Percentiles rank a stretch among this genome's conserved stretches.
Evolutionary conservation across 2,888 invertebrate species (phyloP).

Genomic region (Lysandra bellargus): DNA sequence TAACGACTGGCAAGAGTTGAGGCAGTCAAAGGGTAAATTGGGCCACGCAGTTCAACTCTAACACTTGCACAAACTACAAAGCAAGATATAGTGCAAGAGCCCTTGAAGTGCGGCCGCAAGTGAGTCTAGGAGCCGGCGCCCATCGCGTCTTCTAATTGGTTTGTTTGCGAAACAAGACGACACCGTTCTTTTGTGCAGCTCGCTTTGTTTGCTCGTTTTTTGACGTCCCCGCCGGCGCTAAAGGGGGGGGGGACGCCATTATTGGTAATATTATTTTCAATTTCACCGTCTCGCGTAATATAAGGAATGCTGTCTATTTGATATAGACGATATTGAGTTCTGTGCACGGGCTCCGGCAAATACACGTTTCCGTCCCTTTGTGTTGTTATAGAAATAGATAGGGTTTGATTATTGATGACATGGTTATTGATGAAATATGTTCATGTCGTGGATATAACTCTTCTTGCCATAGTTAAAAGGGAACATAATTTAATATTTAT

Average conservation of each 20-base stretch:
- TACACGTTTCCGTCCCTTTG: slow-evolving; percentile 7
- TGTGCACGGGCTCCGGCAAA: neutral
- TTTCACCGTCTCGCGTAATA: neutral
- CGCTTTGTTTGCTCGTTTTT: slow-evolving; percentile 22
- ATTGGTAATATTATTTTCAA: slow-evolving; percentile 33
- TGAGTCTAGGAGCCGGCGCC: neutral
- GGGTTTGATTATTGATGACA: neutral
- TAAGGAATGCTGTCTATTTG: slow-evolving; percentile 5
- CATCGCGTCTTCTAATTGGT: slow-evolving; percentile 38
- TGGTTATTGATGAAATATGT: neutral
- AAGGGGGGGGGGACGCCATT: neutral
- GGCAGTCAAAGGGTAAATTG: neutral
- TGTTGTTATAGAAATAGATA: neutral
- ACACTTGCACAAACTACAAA: neutral
- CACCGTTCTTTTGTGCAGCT: slow-evolving; percentile 37
- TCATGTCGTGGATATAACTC: too few species aligned
- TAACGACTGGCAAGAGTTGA: neutral
- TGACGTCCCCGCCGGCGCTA: neutral
- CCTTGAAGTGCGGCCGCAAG: slow-evolving; percentile 2
- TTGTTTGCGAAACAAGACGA: slow-evolving; percentile 41
- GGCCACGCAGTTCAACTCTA: neutral
- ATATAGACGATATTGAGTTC: slow-evolving; percentile 18
- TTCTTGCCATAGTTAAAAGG: neutral
- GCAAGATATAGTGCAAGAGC: slow-evolving; percentile 6
- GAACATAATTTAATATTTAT: too few species aligned